Conservation (phyloP, 37 sponge, comb jelly and placozoan species). For the Cliona cf. orientalis region DNA sequence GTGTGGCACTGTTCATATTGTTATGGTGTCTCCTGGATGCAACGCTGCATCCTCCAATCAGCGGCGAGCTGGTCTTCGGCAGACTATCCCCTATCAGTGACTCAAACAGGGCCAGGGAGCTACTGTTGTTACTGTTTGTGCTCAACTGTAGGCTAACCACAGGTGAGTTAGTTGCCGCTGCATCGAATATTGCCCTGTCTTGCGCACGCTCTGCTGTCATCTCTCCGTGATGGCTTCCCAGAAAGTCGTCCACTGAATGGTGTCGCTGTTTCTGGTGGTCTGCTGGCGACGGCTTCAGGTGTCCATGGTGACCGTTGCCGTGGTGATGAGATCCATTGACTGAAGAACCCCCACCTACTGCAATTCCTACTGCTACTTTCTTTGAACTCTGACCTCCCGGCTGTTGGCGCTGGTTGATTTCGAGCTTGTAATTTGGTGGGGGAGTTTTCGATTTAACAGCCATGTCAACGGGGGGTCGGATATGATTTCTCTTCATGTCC, state of each 20-base stretch:
- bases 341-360: too few species aligned
- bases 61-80: background rate
- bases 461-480: background rate
- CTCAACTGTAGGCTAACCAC: too few species aligned
- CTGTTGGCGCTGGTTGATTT: background rate
- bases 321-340: too few species aligned
- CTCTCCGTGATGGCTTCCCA: background rate
- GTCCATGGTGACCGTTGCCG: too few species aligned
- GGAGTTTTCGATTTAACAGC: conserved; percentile 32
- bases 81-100: conserved; percentile 29
- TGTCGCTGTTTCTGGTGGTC: conserved; percentile 30
- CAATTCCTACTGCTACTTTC: too few species aligned
- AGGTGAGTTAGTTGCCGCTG: background rate
- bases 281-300: too few species aligned
- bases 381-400: too few species aligned
- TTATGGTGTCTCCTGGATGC: too few species aligned
- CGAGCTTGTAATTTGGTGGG: conserved; percentile 16
- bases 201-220: too few species aligned
- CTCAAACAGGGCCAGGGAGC: background rate
- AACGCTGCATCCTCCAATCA: background rate
- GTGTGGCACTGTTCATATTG: background rate
- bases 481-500: conserved; percentile 16
- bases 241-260: conserved; percentile 22
- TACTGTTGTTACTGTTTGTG: background rate
- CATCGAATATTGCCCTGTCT: background rate